Base-by-base conservation (phyloP, 2,888 invertebrate genomes). In the Laspeyria flexula region DNA sequence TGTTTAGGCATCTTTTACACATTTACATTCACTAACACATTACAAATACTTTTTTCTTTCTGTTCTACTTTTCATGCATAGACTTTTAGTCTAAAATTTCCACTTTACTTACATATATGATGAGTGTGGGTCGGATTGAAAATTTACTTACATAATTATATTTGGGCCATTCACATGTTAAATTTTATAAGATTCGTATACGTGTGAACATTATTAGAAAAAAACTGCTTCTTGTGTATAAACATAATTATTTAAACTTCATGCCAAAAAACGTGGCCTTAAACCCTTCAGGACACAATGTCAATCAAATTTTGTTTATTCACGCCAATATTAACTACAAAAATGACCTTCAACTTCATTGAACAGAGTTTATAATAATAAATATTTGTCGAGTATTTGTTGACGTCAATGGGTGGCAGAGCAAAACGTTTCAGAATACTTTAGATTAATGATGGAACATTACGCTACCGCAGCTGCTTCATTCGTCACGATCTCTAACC, bases 381-480 rank as follows among this genome's bases (percentile, higher is more conserved):
- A 1, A 23, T 33, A 38, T 11, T 39, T 21, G 33, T 34, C 50
- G 29, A 56, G 38, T 49, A 44, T 55, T 55, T 44, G 40, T 41
- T 67, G 70, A 68, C 72, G 65, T 70, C 67, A 67, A 59, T 58
- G 31, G 37, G 44, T 41, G 49, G 34, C n/a, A 33, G 40, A 46
- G 34, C 7, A 33, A 15, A 25, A 43, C 23, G 13, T 37, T 46
- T 40, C 5, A 58, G 57, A 65, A 58, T 55, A 60, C 43, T 42
- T 60, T 51, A 55, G 49, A 56, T 56, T 56, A 65, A 55, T 57
- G 63, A 55, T 34, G 15, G 48, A 12, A 29, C 27, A 21, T 30
- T 42, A 39, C 53, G 62, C 44, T 37, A 42, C 43, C 64, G 60
- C 75, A 73, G 67, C 72, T 76, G 74, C 53, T 59, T 40, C 43